Base-by-base conservation (phyloP, 2,888 invertebrate genomes). In the Strigamia transsilvanica region DNA sequence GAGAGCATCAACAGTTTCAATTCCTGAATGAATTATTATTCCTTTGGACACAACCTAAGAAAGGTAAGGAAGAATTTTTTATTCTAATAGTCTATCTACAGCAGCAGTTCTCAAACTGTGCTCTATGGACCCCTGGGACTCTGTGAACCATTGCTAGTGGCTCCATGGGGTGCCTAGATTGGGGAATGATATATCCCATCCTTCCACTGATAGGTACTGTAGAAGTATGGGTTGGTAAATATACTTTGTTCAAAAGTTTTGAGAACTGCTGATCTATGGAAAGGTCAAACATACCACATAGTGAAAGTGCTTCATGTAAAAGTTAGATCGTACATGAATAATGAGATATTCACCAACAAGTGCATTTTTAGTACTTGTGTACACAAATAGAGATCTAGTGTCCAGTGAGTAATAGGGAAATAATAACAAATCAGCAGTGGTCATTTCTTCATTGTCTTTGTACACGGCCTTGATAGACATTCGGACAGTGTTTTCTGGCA, bases 271-370 rank as follows among this genome's bases (percentile, higher is more conserved):
- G 13, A 34, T 34, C 6, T 79, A 15, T 5, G 46, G 9, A 80
- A 46, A 56, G 80, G 0, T 21, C 32, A 34, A 13, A 85, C 87
- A 86, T 86, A 90, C 90, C 87, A 90, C 86, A 85, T 89, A 90
- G 85, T 88, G 88, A 84, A 91, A 89, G 79, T 87, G 86, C n/a
- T 89, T 88, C 15, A 90, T 87, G 85, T 87, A 87, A 83, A 89
- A 89, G 84, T 89, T 90, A 1, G 89, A 87, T 82, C 88, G 87
- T 15, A 91, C 89, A 84, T 90, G 90, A 84, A 91, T 89, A 12
- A 91, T 88, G 84, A 90, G 90, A 86, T 89, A 91, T 84, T 90
- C 89, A 82, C 90, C 90, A 7, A 90, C 89, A 84, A 87, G 84
- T 27, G 87, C 86, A 42, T 85, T 84, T 81, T 85, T 86, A n/a